These are phyloP conservation scores for Polyploca ridens DNA, from an alignment of 2,888 invertebrate genomes.

Conservation along the genomic window DNA sequence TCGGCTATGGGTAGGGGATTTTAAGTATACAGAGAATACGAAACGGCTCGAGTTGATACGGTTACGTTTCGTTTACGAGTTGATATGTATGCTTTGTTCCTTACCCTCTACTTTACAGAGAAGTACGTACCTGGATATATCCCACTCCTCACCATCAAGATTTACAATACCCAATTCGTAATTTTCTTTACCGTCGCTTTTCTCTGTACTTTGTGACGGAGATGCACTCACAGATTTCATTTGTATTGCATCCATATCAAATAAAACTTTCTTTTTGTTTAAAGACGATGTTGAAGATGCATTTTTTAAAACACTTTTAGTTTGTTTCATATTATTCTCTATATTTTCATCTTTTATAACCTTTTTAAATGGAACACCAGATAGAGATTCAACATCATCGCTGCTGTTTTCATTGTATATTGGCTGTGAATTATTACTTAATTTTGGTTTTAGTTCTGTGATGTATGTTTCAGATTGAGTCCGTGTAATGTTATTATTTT, in stretches of 20 bases:
- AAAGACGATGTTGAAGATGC: conserved; percentile 81
- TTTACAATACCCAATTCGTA: conserved; percentile 69
- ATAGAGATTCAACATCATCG: conserved; percentile 56
- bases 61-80: no score
- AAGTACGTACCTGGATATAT: conserved; percentile 76
- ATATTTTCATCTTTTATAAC: conserved; percentile 55
- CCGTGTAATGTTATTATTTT: conserved; percentile 39
- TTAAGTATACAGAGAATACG: no score
- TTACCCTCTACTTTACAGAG: no score
- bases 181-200: conserved; percentile 66
- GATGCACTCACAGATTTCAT: conserved; percentile 81
- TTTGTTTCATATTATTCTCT: conserved; percentile 53
- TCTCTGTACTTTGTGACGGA: conserved; percentile 80
- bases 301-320: conserved; percentile 85
- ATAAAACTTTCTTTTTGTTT: conserved; percentile 86
- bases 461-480: conserved; percentile 59
- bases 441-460: conserved; percentile 31
- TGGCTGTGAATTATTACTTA: conserved; percentile 21
- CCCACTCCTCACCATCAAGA: conserved; percentile 80
- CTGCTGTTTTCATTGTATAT: conserved; percentile 47
- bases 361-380: conserved; percentile 50
- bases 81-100: no score
- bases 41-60: no score
- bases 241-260: conserved; percentile 85
- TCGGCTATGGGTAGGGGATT: no score